These are phyloP conservation scores for Porites australiensis DNA, from an alignment of 64 coral and sea anemone genomes.

Conservation along the genomic window DNA sequence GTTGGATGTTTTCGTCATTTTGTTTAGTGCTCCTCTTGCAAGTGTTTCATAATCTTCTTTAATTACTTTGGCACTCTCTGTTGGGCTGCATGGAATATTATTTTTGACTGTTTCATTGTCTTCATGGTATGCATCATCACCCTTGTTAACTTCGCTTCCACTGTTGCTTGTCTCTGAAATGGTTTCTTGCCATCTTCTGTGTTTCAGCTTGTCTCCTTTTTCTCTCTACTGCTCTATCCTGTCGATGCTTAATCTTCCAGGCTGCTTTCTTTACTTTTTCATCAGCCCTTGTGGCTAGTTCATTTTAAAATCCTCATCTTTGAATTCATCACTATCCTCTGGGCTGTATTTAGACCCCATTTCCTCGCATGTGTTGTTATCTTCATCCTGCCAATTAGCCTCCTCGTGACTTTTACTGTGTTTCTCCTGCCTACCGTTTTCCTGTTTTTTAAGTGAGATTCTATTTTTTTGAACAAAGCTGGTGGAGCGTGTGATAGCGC, in stretches of 20 bases:
- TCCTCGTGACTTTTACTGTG: not conserved
- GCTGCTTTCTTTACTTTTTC: too few relatives aligned
- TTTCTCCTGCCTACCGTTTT: not conserved
- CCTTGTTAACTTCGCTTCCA: conserved; percentile 10
- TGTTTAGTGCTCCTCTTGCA: conserved; percentile 20
- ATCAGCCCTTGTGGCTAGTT: too few relatives aligned
- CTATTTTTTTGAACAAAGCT: conserved; percentile 9
- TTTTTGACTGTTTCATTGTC: not conserved
- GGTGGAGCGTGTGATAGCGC: conserved; percentile 43
- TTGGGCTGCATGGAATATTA: conserved; percentile 32
- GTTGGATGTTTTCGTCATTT: conserved; percentile 14
- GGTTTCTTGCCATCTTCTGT: not conserved
- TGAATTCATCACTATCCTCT: too few relatives aligned
- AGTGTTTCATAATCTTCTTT: conserved; percentile 53
- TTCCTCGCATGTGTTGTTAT: too few relatives aligned
- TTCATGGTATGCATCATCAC: conserved; percentile 52
- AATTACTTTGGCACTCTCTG: conserved; percentile 13
- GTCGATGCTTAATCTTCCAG: too few relatives aligned
- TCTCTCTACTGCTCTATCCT: too few relatives aligned
- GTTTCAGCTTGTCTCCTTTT: too few relatives aligned
- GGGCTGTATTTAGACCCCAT: too few relatives aligned
- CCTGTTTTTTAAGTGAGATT: conserved; percentile 14
- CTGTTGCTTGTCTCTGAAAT: conserved; percentile 19
- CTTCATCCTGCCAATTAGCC: conserved; percentile 6
- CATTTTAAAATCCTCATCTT: too few relatives aligned